Percentiles rank a stretch among this genome's conserved stretches.
phyloP scores from a whole-genome alignment of 1,140 invertebrate species.

The Asobara japonica region DNA sequence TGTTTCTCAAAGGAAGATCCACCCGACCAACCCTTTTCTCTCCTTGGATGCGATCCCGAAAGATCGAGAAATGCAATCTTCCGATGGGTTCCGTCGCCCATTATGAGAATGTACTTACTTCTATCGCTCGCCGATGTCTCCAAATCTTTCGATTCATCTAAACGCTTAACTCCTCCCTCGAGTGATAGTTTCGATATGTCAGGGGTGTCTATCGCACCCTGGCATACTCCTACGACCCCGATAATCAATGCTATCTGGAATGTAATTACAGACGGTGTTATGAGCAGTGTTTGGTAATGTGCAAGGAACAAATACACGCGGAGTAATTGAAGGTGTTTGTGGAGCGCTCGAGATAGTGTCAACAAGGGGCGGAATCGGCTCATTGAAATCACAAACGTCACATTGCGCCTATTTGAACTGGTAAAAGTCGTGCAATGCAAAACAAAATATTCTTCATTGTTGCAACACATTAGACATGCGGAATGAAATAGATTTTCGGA shows the following conservation, averaged over 20 bases:
- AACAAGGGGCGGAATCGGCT: background rate
- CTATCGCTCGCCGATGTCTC: conserved; percentile 46
- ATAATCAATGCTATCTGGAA: conserved; percentile 37
- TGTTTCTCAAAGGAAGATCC: too few species aligned
- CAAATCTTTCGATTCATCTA: conserved; percentile 39
- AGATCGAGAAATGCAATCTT: too few species aligned
- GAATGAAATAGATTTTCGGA: too few species aligned
- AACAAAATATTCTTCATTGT: too few species aligned
- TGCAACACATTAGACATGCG: too few species aligned
- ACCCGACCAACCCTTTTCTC: too few species aligned
- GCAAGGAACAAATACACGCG: background rate
- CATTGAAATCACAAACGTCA: background rate
- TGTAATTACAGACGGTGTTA: background rate
- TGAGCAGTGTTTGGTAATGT: background rate
- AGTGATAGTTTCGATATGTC: conserved; percentile 42
- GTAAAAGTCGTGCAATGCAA: too few species aligned
- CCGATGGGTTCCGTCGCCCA: too few species aligned
- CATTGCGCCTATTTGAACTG: background rate
- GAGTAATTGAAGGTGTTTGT: background rate
- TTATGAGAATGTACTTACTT: too few species aligned
- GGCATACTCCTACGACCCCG: conserved; percentile 35
- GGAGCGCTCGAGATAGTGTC: background rate
- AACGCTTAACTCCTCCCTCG: conserved; percentile 22
- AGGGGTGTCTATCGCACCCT: conserved; percentile 30
- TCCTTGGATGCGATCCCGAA: too few species aligned